A percentile compares a stretch with the other conserved stretches of the same genome.
Evolutionary conservation across 2,113 vertebrate genomes (phyloP).

Genomic region (Mellivora capensis): DNA sequence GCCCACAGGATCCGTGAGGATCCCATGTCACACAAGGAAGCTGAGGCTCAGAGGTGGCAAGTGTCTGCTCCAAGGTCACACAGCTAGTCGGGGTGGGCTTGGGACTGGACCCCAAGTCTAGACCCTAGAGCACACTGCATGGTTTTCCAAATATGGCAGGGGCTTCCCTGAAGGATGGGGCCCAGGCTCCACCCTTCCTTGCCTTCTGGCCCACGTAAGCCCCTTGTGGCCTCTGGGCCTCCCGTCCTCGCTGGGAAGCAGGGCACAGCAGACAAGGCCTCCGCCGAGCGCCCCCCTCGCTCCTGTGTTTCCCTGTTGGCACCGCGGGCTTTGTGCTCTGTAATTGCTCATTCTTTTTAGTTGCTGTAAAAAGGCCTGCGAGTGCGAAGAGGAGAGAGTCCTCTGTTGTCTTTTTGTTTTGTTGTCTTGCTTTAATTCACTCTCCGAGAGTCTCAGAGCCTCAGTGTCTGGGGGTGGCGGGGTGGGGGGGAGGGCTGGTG

Average conservation of each 20-base stretch:
- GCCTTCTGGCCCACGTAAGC: background rate
- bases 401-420: background rate
- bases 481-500: background rate
- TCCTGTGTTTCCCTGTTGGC: background rate
- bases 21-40: background rate
- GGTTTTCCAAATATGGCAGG: background rate
- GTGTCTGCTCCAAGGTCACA: background rate
- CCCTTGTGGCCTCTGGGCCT: no score
- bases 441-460: background rate
- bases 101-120: background rate
- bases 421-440: constrained; percentile 26
- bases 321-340: background rate
- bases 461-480: background rate
- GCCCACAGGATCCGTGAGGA: background rate
- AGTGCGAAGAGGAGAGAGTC: constrained; percentile 11
- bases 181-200: background rate
- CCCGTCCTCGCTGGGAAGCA: fast-evolving
- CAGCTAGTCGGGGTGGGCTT: background rate
- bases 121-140: background rate
- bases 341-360: constrained; percentile 11
- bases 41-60: background rate
- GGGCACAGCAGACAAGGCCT: background rate
- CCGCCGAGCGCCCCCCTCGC: fast-evolving
- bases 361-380: background rate
- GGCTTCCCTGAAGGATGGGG: background rate